Conservation (phyloP, 2,888 invertebrate genomes). For the Palloptera scutellata region DNA sequence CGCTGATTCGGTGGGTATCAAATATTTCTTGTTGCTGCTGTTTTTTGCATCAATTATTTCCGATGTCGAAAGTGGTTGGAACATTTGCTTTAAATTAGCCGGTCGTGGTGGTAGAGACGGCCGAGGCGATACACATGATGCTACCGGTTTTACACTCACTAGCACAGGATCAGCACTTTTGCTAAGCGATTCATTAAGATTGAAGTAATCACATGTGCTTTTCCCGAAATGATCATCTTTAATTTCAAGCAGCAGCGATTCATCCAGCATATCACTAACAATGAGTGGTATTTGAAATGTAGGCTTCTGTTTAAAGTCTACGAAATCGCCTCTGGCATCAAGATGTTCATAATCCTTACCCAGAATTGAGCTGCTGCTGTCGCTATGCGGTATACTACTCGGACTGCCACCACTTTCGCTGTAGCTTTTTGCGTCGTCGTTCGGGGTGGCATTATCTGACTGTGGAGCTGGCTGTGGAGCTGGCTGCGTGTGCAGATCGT, state of each 20-base stretch:
- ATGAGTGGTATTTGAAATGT: neutral
- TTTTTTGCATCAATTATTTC: constrained; percentile 54
- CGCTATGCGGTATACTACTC: constrained; percentile 42
- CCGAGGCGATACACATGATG: constrained; percentile 22
- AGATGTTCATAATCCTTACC: constrained; percentile 49
- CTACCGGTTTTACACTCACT: constrained; percentile 37
- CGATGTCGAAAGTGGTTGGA: constrained; percentile 52
- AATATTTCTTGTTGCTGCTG: constrained; percentile 26
- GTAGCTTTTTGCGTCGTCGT: constrained; percentile 17
- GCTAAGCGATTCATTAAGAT: constrained; percentile 44
- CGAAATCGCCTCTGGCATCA: constrained; percentile 38
- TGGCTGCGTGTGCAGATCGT: constrained; percentile 17
- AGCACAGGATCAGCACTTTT: constrained; percentile 56
- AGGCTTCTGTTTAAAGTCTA: constrained; percentile 27
- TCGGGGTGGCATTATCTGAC: constrained; percentile 29
- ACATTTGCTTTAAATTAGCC: neutral
- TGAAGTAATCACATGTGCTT: constrained; percentile 52
- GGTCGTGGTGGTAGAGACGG: neutral
- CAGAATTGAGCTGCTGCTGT: constrained; percentile 49
- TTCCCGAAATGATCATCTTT: constrained; percentile 73
- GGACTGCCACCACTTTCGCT: constrained; percentile 44
- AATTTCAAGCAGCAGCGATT: constrained; percentile 66
- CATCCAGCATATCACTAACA: constrained; percentile 62
- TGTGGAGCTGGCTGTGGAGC: constrained; percentile 8
- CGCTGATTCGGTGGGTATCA: constrained; percentile 43